Percentiles rank a stretch among this genome's conserved stretches.
Evolutionary conservation across 2,888 invertebrate genomes (phyloP).

Genomic region (Xestobium rufovillosum): DNA sequence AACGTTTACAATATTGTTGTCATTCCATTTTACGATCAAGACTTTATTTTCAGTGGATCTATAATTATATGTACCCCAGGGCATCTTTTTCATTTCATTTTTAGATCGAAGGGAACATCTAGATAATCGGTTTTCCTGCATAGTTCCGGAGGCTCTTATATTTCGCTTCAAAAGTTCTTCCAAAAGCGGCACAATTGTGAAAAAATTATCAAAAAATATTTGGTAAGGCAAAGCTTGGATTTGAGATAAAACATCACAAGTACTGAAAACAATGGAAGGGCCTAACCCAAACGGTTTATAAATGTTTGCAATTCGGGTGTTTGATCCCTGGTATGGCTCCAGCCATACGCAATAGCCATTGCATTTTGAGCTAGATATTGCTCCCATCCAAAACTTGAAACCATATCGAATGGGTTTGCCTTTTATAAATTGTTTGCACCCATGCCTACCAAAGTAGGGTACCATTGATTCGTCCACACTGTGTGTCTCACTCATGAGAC

Average conservation of each 20-base stretch:
- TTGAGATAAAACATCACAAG: slow-evolving; percentile 11
- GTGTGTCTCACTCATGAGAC: no score
- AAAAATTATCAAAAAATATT: slow-evolving; percentile 19
- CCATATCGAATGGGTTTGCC: slow-evolving; percentile 29
- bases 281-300: slow-evolving; percentile 21
- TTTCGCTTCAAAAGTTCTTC: slow-evolving; percentile 8
- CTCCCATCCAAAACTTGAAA: slow-evolving; percentile 30
- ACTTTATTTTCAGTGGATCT: no score
- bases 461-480: slow-evolving; percentile 35
- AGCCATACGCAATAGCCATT: slow-evolving; percentile 28
- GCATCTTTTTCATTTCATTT: slow-evolving; percentile 9
- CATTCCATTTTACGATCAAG: slow-evolving; percentile 12
- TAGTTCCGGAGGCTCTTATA: slow-evolving; percentile 14
- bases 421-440: slow-evolving; percentile 30
- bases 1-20: slow-evolving; percentile 11
- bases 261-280: slow-evolving; percentile 12
- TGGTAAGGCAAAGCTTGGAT: slow-evolving; percentile 6
- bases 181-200: slow-evolving; percentile 14
- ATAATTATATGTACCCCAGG: no score
- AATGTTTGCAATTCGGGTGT: slow-evolving; percentile 12
- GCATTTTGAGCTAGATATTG: no score
- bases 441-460: slow-evolving; percentile 34
- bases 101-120: slow-evolving; percentile 6
- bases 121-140: slow-evolving; percentile 5
- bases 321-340: slow-evolving; percentile 29